Evolutionary conservation across 2,888 invertebrate species (phyloP), one percentile per base, ranked within the genome.

Genomic region (Leptinotarsa rubiginosa): DNA sequence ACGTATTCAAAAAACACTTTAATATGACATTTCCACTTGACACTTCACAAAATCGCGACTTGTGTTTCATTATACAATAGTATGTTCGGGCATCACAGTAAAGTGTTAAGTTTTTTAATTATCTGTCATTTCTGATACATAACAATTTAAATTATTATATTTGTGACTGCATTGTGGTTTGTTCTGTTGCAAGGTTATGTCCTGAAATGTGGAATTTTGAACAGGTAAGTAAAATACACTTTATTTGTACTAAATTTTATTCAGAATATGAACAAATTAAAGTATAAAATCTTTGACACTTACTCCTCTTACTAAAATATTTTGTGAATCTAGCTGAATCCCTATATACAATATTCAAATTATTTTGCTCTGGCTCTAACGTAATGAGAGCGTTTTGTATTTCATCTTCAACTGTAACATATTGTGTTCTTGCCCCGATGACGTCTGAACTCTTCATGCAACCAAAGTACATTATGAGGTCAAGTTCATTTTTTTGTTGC

Each of bases 341-440:
- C 69, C 90, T 89, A 82, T 90, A 92, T 69, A 94, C 92, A 52
- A 95, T 89, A 86, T 91, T 92, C 16, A 94, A 88, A 65, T 92
- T 90, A 89, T 95, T 94, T 85, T 92, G 89, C 67, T 88, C 89
- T 0, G 92, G 91, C 68, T 92, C 91, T 75, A 94, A 88, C 2
- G 91, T 90, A 49, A 94, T 85, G 2, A 88, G 77, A 22, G 87
- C 87, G 68, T 86, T 84, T 79, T 87, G 87, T 52, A 87, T 81
- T 81, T 85, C 84, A 75, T 88, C 87, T 59, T 86, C 85, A 31
- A 83, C 81, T 4, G 85, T 83, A 3, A 88, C 84, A 74, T 87
- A 88, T 75, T 86, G 84, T 18, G 84, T 86, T 74, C 85, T 80
- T n/a, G 85, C 88, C 20, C 87, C 87, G 72, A 87, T 82, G 47